Percentiles rank a stretch among this genome's conserved stretches.
Evolutionary conservation across 2,888 invertebrate species (phyloP).

Genomic region (Argyresthia goedartella): DNA sequence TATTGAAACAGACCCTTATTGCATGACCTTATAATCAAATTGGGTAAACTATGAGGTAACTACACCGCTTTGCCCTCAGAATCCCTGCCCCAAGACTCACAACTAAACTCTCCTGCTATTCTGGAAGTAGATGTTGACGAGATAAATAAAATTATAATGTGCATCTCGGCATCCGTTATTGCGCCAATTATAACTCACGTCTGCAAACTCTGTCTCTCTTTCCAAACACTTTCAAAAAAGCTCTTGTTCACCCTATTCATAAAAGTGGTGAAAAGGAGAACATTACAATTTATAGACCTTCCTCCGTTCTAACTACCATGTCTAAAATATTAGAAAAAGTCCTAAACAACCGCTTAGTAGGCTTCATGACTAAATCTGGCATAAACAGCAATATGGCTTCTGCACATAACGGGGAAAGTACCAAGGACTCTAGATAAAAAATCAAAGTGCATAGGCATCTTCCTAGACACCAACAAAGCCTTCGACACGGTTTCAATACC

Average conservation of each 20-base stretch:
- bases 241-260: constrained; percentile 1
- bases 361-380: background rate
- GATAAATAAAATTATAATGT: background rate
- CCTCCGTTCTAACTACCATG: background rate
- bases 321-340: background rate
- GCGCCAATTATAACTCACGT: background rate
- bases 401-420: no score
- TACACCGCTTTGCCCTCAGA: no score
- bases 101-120: background rate
- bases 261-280: background rate
- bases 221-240: constrained; percentile 1
- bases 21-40: no score
- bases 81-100: no score
- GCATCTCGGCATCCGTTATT: background rate
- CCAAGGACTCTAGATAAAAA: no score
- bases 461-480: no score
- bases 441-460: no score
- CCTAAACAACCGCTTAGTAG: background rate
- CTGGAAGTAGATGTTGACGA: background rate
- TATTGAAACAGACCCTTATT: no score
- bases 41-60: no score
- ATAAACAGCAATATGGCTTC: no score
- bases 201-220: background rate
- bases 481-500: no score
- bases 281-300: background rate